Conservation (phyloP, 2,888 invertebrate genomes). For the Lasioglossum pauxillum region DNA sequence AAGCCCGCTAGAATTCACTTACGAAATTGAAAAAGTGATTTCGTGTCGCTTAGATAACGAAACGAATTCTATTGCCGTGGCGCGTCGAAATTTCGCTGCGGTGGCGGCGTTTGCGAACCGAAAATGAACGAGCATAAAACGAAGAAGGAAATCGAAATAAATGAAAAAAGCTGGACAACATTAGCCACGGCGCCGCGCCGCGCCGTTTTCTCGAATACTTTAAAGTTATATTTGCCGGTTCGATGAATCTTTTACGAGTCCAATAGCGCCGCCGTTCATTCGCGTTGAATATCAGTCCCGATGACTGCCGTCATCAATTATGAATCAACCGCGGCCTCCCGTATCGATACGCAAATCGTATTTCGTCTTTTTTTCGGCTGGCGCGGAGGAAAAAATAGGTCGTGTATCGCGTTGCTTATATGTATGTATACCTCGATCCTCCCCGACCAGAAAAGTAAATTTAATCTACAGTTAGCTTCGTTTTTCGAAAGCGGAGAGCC, state of each 20-base stretch:
- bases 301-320: conserved; percentile 6
- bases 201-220: background rate
- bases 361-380: background rate
- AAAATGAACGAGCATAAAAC: background rate
- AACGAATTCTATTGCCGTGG: conserved; percentile 19
- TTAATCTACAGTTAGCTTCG: conserved; percentile 13
- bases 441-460: conserved; percentile 7
- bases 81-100: background rate
- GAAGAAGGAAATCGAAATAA: background rate
- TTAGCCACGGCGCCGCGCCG: background rate
- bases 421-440: background rate
- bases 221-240: background rate
- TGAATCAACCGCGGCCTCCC: background rate
- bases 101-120: background rate
- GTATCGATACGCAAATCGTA: background rate
- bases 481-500: background rate
- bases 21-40: conserved; percentile 16
- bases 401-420: background rate
- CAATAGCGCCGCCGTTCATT: background rate
- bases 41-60: conserved; percentile 11
- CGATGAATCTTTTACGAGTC: background rate
- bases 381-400: background rate
- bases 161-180: background rate
- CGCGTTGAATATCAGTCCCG: background rate
- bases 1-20: conserved; percentile 25